Evolutionary conservation across 64 coral and sea anemone genomes (phyloP).

Genomic region (Porites australiensis): DNA sequence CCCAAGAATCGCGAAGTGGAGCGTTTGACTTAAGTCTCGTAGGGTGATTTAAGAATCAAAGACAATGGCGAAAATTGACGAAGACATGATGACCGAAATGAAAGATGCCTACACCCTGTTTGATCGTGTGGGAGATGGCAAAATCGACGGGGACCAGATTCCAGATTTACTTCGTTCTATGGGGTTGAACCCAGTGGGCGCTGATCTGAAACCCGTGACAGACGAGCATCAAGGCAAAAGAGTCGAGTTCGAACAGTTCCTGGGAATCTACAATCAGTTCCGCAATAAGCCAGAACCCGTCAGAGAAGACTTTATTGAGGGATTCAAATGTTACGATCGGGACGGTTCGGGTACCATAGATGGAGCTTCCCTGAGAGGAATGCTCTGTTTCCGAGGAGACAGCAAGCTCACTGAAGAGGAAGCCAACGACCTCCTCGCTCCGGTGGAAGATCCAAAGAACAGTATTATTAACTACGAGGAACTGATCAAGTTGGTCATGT

Average conservation of each 20-base stretch:
- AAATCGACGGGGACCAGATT: slow-evolving; percentile 76
- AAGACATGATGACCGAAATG: slow-evolving; percentile 74
- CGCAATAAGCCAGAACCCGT: slow-evolving; percentile 73
- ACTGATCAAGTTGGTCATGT: slow-evolving; percentile 93
- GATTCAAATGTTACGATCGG: slow-evolving; percentile 92
- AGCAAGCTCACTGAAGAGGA: slow-evolving; percentile 73
- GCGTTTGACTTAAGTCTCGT: background rate
- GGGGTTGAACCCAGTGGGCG: slow-evolving; percentile 76
- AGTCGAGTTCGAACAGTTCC: slow-evolving; percentile 70
- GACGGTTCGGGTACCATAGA: slow-evolving; percentile 84
- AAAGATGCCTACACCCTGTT: slow-evolving; percentile 82
- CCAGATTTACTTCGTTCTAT: slow-evolving; percentile 65
- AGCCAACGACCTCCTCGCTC: slow-evolving; percentile 59
- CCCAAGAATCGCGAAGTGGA: background rate
- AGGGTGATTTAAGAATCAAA: background rate
- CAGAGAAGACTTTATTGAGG: slow-evolving; percentile 87
- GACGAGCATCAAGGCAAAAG: slow-evolving; percentile 61
- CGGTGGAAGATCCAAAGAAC: slow-evolving; percentile 75
- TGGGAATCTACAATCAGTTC: slow-evolving; percentile 79
- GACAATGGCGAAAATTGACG: slow-evolving; percentile 48
- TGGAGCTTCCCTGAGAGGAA: slow-evolving; percentile 62
- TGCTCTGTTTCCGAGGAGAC: slow-evolving; percentile 87
- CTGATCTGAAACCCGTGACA: slow-evolving; percentile 67
- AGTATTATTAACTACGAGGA: slow-evolving; percentile 84
- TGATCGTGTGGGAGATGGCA: slow-evolving; percentile 80